phyloP scores from a whole-genome alignment of 2,888 invertebrate species.

The Alsophila aescularia region DNA sequence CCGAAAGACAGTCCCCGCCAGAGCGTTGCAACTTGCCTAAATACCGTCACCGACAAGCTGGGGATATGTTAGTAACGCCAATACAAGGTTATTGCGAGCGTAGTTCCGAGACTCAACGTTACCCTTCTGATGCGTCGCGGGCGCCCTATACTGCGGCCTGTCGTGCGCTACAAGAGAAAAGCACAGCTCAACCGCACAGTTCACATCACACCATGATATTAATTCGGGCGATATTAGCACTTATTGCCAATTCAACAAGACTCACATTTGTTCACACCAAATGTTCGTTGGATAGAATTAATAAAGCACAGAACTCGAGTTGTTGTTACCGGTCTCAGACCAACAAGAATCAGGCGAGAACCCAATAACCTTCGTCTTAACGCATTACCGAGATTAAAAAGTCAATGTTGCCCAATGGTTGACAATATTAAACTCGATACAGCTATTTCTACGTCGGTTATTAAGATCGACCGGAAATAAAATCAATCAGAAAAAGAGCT shows the following conservation, averaged over 20 bases:
- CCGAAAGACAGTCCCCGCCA: slow-evolving; percentile 67
- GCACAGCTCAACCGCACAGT: slow-evolving; percentile 75
- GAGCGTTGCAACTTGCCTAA: slow-evolving; percentile 67
- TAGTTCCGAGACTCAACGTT: slow-evolving; percentile 67
- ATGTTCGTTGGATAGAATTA: slow-evolving; percentile 25
- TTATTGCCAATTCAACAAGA: slow-evolving; percentile 37
- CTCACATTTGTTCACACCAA: slow-evolving; percentile 27
- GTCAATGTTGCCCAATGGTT: background rate
- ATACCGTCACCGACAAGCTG: slow-evolving; percentile 72
- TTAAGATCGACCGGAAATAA: slow-evolving; percentile 13
- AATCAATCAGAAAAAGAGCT: slow-evolving; percentile 37
- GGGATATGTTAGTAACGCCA: slow-evolving; percentile 68
- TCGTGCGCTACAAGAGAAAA: slow-evolving; percentile 79
- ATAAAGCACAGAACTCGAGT: slow-evolving; percentile 35
- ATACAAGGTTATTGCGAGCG: slow-evolving; percentile 63
- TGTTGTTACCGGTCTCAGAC: slow-evolving; percentile 19
- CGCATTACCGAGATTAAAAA: background rate
- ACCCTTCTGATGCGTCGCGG: slow-evolving; percentile 80
- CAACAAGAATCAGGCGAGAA: slow-evolving; percentile 10
- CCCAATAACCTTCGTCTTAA: slow-evolving; percentile 6
- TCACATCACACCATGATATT: slow-evolving; percentile 63
- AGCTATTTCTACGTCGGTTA: background rate
- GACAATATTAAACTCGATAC: background rate
- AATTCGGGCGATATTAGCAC: slow-evolving; percentile 39
- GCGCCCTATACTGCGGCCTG: slow-evolving; percentile 74